Evolutionary conservation across 1,140 invertebrate genomes (phyloP).

Genomic region (Thaumetopoea pityocampa): DNA sequence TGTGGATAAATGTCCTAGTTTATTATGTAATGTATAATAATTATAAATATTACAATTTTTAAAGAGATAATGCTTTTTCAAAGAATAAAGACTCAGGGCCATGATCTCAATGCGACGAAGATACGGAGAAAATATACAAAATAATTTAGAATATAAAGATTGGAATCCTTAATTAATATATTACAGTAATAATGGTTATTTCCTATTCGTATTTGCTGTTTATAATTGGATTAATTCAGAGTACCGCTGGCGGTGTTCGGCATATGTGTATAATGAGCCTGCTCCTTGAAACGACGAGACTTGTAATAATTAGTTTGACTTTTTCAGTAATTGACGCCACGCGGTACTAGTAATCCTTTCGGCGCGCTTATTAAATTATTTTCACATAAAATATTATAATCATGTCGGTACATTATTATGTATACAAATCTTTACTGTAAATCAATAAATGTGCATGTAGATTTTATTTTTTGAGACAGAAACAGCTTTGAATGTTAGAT

Average conservation of each 20-base stretch:
- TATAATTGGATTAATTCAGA: too few relatives aligned
- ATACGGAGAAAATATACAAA: constrained; percentile 34
- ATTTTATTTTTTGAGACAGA: constrained; percentile 16
- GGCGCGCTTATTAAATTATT: too few relatives aligned
- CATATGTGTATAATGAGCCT: too few relatives aligned
- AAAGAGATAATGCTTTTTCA: constrained; percentile 44
- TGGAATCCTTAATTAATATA: constrained; percentile 39
- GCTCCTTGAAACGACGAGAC: too few relatives aligned
- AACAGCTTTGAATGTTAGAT: constrained; percentile 33
- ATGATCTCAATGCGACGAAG: constrained; percentile 65
- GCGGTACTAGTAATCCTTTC: too few relatives aligned
- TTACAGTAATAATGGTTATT: constrained; percentile 31
- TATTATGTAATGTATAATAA: constrained; percentile 45
- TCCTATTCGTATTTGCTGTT: too few relatives aligned
- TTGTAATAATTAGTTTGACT: too few relatives aligned
- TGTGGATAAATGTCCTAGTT: constrained; percentile 63
- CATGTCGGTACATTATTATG: constrained; percentile 15
- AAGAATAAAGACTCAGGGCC: constrained; percentile 51
- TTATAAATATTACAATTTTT: constrained; percentile 45
- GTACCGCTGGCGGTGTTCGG: constrained; percentile 59
- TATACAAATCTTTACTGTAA: constrained; percentile 4
- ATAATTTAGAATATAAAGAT: constrained; percentile 33
- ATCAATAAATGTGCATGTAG: constrained; percentile 22
- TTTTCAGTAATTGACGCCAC: too few relatives aligned
- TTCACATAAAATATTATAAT: constrained; percentile 18